Evolutionary conservation across 2,113 vertebrate species (phyloP).

Genomic region (Crotalus horridus): DNA sequence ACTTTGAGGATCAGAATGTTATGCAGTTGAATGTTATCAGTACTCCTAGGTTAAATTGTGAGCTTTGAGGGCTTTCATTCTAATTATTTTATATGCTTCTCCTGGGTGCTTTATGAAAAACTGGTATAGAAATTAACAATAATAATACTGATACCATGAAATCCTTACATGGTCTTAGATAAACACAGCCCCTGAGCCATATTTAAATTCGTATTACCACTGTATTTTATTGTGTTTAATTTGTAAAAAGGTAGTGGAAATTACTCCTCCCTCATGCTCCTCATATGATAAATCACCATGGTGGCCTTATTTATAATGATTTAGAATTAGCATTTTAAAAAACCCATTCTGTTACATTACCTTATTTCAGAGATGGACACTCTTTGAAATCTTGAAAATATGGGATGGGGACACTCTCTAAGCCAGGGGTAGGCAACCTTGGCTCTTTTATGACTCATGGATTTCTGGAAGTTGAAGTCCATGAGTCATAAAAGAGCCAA

Average conservation of each 20-base stretch:
- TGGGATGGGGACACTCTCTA: background rate
- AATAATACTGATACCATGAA: background rate
- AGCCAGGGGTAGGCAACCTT: background rate
- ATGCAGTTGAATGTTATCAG: background rate
- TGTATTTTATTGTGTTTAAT: background rate
- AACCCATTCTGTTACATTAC: background rate
- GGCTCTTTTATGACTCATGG: too few species aligned
- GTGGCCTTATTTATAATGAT: background rate
- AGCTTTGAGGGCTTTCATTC: background rate
- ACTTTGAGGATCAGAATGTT: background rate
- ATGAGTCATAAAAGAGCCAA: too few species aligned
- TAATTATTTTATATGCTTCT: background rate
- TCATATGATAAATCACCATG: background rate
- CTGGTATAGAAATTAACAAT: background rate
- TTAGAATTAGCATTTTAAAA: background rate
- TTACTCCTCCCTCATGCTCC: background rate
- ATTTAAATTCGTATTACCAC: background rate
- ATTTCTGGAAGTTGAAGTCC: too few species aligned
- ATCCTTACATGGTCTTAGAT: background rate
- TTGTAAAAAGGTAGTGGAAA: background rate
- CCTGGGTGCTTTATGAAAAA: background rate
- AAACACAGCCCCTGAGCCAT: background rate
- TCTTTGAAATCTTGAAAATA: background rate
- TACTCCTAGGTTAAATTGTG: background rate
- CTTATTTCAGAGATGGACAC: background rate